Evolutionary conservation across 92 coral and sea anemone genomes (phyloP).

Genomic region (Parazoanthus darwini): DNA sequence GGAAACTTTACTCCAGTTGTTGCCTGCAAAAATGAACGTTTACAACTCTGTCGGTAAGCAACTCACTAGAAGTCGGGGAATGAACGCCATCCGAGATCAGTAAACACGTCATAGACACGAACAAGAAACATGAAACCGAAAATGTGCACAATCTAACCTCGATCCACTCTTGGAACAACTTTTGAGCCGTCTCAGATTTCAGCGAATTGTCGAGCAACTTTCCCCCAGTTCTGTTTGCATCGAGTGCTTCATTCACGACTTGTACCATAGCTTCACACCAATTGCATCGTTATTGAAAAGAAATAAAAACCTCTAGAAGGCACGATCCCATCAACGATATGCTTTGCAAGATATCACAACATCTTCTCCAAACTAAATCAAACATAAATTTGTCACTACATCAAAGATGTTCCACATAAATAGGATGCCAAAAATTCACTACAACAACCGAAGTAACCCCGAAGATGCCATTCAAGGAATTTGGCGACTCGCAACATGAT

Average conservation of each 20-base stretch:
- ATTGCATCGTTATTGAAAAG: constrained; percentile 10
- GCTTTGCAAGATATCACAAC: constrained; percentile 21
- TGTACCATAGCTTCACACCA: constrained; percentile 35
- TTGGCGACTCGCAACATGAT: constrained; percentile 30
- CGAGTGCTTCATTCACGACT: constrained; percentile 38
- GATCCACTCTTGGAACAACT: constrained; percentile 78
- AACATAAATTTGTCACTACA: constrained; percentile 22
- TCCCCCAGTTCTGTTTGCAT: constrained; percentile 15
- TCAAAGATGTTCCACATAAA: constrained; percentile 15
- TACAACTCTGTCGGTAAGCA: constrained; percentile 2
- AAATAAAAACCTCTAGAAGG: constrained; percentile 1
- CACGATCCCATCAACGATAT: constrained; percentile 6
- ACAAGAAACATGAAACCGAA: constrained; percentile 67
- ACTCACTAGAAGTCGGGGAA: not conserved
- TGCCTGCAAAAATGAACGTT: constrained; percentile 9
- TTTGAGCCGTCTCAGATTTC: constrained; percentile 80
- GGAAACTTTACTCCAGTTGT: constrained; percentile 33
- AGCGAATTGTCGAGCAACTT: constrained; percentile 31
- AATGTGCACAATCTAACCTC: constrained; percentile 60
- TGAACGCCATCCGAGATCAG: not conserved
- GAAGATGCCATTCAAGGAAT: constrained; percentile 47
- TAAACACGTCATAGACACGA: constrained; percentile 1
- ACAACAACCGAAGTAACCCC: constrained; percentile 46
- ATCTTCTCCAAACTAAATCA: not conserved
- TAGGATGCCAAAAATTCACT: constrained; percentile 49